Base-by-base conservation (phyloP, 2,888 invertebrate species). In the Ichneumon xanthorius region DNA sequence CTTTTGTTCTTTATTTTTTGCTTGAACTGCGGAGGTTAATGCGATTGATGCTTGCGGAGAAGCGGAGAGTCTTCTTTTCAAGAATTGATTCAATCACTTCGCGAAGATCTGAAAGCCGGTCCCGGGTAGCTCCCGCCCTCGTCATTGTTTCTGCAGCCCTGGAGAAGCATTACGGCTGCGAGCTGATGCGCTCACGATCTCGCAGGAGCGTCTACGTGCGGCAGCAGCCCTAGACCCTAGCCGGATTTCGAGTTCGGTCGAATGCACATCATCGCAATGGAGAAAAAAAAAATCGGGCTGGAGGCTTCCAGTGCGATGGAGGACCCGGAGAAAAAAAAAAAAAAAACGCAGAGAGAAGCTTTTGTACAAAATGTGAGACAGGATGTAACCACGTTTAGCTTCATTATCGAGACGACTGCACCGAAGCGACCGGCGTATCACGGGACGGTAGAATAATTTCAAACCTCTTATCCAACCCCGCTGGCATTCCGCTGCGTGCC, bases 31-130 rank as follows among this genome's bases (percentile, higher is more conserved):
- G n/a, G 16, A 61, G n/a, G 22, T 22, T 45, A 22, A 72, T 33
- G 30, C 37, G 16, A 37, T 37, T 50, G 72, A 37, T 71, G n/a
- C 19, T 58, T 19, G 33, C 58, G 40, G 19, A 37, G 37, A 58
- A 40, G 37, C 37, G 16, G 9, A 40, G 40, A 58, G 9, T 37
- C 40, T 22, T 22, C n/a, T 37, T n/a, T 6, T 16, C 37, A 9
- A 40, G 67, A 40, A 40, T 67, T 37, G 61, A 61, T 73, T 58
- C 30, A 61, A 73, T 73, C 22, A 40, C 40, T 67, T 40, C 19
- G 19, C 40, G 14, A n/a, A 67, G 11, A 40, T 67, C 67, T n/a
- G 40, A 67, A 22, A 19, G 19, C 16, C 40, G 19, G 22, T 40
- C 4, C 14, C n/a, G 7, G 67, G n/a, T 1, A 14, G 26, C 16